phyloP scores from a whole-genome alignment of 2,797 vertebrate genomes.

The Vespertilio murinus region DNA sequence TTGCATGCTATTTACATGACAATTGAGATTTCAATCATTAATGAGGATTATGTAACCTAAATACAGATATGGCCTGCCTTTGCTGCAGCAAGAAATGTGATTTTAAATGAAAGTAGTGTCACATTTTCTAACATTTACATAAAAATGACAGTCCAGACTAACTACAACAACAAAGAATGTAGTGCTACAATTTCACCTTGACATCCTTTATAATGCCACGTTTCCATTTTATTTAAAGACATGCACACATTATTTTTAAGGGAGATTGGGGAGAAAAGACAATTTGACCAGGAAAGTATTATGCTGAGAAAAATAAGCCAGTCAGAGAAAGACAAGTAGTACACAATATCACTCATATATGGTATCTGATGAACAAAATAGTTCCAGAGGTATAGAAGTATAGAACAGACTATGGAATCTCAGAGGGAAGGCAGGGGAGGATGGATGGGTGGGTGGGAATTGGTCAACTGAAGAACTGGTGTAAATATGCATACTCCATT shows the following conservation, averaged over 20 bases:
- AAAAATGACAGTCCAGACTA: background rate
- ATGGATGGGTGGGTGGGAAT: too few relatives aligned
- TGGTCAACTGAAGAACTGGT: too few relatives aligned
- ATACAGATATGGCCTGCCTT: background rate
- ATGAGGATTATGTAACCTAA: background rate
- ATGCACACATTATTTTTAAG: background rate
- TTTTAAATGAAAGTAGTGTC: background rate
- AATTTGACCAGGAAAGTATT: background rate
- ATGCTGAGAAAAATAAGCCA: too few relatives aligned
- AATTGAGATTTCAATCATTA: constrained; percentile 19
- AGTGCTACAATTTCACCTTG: background rate
- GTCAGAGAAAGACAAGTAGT: too few relatives aligned
- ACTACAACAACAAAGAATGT: background rate
- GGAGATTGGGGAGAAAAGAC: background rate
- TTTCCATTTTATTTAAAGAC: background rate
- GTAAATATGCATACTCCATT: too few relatives aligned
- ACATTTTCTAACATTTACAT: constrained; percentile 18
- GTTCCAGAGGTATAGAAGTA: too few relatives aligned
- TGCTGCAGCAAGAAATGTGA: background rate
- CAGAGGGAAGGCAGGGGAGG: too few relatives aligned
- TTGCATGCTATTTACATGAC: background rate
- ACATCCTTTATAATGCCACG: background rate
- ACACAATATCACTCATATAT: too few relatives aligned
- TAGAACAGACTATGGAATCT: too few relatives aligned
- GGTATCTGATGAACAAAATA: too few relatives aligned